Conservation (phyloP, 2,113 vertebrate species). For the Phalacrocorax brasilianus region DNA sequence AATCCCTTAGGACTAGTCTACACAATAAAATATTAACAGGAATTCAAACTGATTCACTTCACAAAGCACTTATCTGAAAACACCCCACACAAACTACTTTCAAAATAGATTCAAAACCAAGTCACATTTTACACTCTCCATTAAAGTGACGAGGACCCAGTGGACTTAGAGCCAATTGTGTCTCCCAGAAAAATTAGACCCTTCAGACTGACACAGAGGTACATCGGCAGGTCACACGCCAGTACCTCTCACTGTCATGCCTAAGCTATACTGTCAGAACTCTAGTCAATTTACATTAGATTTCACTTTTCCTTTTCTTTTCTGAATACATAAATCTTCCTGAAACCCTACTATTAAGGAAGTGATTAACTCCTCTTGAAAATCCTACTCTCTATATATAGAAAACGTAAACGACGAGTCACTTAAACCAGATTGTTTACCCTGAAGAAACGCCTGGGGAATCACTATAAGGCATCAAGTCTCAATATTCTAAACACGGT, state of each 20-base stretch:
- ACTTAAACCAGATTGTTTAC: not conserved
- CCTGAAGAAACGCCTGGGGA: not conserved
- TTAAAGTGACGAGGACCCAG: not conserved
- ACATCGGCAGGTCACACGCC: accelerated
- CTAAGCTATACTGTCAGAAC: not conserved
- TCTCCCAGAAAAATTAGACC: not conserved
- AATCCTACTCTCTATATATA: not conserved
- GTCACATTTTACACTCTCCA: not conserved
- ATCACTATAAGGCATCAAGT: not conserved
- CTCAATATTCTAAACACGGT: not conserved
- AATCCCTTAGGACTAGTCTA: not conserved
- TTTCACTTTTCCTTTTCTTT: not conserved
- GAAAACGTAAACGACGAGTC: not conserved
- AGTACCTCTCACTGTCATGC: not conserved
- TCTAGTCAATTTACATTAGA: not conserved
- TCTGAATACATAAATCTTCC: not conserved
- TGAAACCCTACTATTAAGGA: not conserved
- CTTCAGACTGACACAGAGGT: not conserved
- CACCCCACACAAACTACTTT: not conserved
- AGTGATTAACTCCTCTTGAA: not conserved
- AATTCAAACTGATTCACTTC: not conserved
- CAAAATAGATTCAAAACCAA: not conserved
- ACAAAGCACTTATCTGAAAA: not conserved
- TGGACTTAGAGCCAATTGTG: not conserved
- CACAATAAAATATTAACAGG: not conserved